Evolutionary conservation across 1,140 invertebrate genomes (phyloP).

Genomic region (Steinernema feltiae): DNA sequence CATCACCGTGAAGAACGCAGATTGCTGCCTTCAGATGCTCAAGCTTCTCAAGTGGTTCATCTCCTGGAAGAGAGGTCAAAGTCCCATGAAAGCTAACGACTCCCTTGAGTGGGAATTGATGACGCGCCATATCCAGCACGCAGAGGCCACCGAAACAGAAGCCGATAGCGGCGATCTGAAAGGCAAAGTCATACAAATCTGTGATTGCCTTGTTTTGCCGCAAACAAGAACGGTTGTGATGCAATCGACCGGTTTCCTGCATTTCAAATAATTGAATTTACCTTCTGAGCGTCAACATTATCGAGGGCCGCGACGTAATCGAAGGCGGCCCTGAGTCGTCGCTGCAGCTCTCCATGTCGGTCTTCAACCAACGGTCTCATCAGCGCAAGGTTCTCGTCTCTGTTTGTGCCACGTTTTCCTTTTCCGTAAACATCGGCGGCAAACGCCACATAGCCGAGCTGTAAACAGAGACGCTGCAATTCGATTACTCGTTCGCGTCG

Average conservation of each 20-base stretch:
- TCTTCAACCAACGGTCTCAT: constrained; percentile 38
- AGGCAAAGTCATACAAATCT: no score
- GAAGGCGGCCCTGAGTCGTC: constrained; percentile 36
- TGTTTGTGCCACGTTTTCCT: constrained; percentile 28
- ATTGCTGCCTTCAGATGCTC: constrained; percentile 28
- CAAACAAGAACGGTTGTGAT: no score
- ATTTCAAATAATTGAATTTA: constrained; percentile 36
- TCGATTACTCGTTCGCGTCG: not conserved
- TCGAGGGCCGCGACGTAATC: constrained; percentile 31
- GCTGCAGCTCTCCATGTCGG: constrained; percentile 20
- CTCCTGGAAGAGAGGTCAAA: constrained; percentile 37
- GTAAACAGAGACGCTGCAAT: constrained; percentile 22
- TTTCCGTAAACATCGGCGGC: constrained; percentile 53
- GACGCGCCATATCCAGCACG: constrained; percentile 45
- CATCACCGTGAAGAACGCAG: constrained; percentile 47
- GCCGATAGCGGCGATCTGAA: constrained; percentile 47
- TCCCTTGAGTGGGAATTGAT: constrained; percentile 36
- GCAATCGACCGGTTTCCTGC: no score
- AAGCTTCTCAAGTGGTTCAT: constrained; percentile 26
- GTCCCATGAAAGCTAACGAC: constrained; percentile 54
- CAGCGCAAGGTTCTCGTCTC: constrained; percentile 37
- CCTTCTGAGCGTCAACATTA: constrained; percentile 40
- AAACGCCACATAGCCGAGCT: constrained; percentile 49
- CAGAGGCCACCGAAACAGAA: constrained; percentile 54
- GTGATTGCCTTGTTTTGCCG: no score